Percentiles rank a stretch among this genome's conserved stretches.
phyloP scores from a whole-genome alignment of 2,888 invertebrate species.

The Coelogynopora nodosa region DNA sequence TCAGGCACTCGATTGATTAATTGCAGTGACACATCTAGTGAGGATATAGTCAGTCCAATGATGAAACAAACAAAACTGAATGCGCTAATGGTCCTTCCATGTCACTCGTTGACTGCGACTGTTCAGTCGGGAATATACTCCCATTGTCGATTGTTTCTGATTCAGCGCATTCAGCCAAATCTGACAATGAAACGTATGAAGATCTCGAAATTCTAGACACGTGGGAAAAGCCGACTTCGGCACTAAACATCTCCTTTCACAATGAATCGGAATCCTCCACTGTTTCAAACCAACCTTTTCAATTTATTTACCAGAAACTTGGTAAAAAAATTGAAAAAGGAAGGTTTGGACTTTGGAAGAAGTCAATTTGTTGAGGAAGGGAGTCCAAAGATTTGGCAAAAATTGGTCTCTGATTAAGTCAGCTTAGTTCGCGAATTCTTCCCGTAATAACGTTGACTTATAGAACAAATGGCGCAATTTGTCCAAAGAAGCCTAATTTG shows the following conservation, averaged over 20 bases:
- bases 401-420: no score
- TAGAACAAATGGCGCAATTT: no score
- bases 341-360: not conserved
- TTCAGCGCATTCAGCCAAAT: not conserved
- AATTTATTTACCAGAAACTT: not conserved
- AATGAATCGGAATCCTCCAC: not conserved
- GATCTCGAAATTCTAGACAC: not conserved
- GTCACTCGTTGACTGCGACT: not conserved
- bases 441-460: no score
- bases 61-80: not conserved
- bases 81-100: not conserved
- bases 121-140: no score
- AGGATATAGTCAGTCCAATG: not conserved
- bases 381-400: not conserved
- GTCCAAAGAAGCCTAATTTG: no score
- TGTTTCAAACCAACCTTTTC: not conserved
- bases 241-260: not conserved
- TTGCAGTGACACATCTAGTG: not conserved
- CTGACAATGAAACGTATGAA: not conserved
- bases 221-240: not conserved
- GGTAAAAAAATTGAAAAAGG: not conserved
- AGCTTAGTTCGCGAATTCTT: no score
- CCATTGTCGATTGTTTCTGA: not conserved
- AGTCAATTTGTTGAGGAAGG: not conserved
- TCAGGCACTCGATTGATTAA: not conserved